Evolutionary conservation across 2,113 vertebrate genomes (phyloP), one percentile per base, ranked within the genome.

Genomic region (Pseudorasbora parva): DNA sequence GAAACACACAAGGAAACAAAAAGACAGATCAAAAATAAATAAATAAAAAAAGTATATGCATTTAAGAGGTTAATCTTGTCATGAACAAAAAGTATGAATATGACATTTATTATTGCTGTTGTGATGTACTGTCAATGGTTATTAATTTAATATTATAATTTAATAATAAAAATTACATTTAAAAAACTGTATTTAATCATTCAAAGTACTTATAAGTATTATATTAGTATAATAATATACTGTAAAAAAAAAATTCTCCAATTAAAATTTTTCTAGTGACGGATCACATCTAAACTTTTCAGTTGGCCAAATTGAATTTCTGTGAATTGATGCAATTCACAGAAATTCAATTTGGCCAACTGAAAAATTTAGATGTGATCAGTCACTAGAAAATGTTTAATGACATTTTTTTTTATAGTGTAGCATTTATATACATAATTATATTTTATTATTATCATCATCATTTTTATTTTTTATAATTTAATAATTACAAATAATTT

Each of bases 1-100:
- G 62, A n/a, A 45, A 85, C 30, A 92, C 83, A 89, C 84, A 68
- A 69, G 72, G 33, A 84, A 81, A n/a, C 82, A 23, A 83, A 9
- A 15, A 83, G 37, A 76, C 51, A 43, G n/a, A n/a, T n/a, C n/a
- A n/a, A n/a, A 30, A n/a, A 49, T 37, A 5, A 37, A 37, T 5
- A 37, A 14, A 21, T 45, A n/a, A 80, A 27, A 25, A 4, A 54
- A 1, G n/a, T n/a, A n/a, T n/a, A n/a, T n/a, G n/a, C n/a, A n/a
- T n/a, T n/a, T n/a, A 59, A 23, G 8, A 11, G 3, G n/a, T 23
- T 59, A 11, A 59, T 23, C 0, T 23, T 11, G 9, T 59, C n/a
- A 23, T 4, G 9, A 23, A 59, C 21, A 57, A 59, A 23, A 11
- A 23, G 21, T 1, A 57, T 57, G 8, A 30, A 41, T 21, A 68